phyloP scores from a whole-genome alignment of 2,797 vertebrate genomes.

The Pampus argenteus region DNA sequence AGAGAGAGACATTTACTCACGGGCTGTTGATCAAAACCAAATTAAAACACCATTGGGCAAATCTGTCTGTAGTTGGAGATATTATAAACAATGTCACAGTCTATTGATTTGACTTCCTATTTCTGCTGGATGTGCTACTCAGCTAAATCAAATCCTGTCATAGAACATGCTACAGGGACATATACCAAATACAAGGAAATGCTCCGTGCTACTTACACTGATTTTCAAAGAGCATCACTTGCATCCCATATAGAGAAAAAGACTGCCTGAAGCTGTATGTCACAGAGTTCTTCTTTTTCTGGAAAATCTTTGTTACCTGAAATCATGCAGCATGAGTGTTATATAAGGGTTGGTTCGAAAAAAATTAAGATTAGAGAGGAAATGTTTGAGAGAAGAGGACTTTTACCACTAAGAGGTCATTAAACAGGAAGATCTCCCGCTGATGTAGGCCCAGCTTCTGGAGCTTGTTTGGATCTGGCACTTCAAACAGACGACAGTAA shows the following conservation, averaged over 20 bases:
- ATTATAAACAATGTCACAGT: slow-evolving; percentile 57
- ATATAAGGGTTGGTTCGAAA: background rate
- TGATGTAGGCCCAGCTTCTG: slow-evolving; percentile 98
- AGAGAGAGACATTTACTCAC: slow-evolving; percentile 49
- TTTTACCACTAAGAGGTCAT: slow-evolving; percentile 96
- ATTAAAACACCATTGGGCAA: slow-evolving; percentile 39
- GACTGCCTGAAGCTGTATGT: slow-evolving; percentile 99
- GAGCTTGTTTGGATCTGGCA: slow-evolving; percentile 97
- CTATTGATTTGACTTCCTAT: slow-evolving; percentile 25
- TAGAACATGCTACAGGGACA: slow-evolving; percentile 12
- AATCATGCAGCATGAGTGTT: slow-evolving; percentile 24
- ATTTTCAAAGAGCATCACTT: slow-evolving; percentile 97
- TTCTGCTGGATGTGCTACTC: slow-evolving; percentile 26
- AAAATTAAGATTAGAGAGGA: background rate
- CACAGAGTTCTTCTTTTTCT: slow-evolving; percentile 99
- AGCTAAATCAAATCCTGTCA: slow-evolving; percentile 40
- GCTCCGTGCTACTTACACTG: slow-evolving; percentile 90
- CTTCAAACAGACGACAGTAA: slow-evolving; percentile 98
- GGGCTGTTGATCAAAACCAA: slow-evolving; percentile 46
- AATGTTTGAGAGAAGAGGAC: slow-evolving; percentile 1
- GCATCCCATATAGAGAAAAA: slow-evolving; percentile 97
- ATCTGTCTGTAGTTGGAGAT: slow-evolving; percentile 47
- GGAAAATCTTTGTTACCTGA: slow-evolving; percentile 99
- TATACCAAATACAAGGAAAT: background rate
- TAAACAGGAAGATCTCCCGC: slow-evolving; percentile 99